phyloP scores from a whole-genome alignment of 2,797 vertebrate genomes.

The Sebastes minor region DNA sequence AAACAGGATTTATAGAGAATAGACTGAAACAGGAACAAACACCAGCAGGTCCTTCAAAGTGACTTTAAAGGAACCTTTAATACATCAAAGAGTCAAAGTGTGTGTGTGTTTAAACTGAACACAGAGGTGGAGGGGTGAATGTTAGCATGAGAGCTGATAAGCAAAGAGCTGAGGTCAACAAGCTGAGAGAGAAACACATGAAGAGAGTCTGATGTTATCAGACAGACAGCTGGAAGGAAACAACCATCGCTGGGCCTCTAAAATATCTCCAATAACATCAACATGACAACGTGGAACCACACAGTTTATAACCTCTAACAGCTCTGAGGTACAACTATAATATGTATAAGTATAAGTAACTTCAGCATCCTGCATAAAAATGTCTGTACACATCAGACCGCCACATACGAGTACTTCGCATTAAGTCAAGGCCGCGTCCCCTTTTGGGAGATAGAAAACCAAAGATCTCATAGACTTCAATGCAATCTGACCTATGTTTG shows the following conservation, averaged over 20 bases:
- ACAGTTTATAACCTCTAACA: too few relatives aligned
- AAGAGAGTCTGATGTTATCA: background rate
- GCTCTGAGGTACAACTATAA: too few relatives aligned
- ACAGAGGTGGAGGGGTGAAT: background rate
- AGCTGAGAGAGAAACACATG: background rate
- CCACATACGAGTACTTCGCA: too few relatives aligned
- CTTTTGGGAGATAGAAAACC: too few relatives aligned
- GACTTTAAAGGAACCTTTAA: background rate
- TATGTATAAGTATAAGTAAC: too few relatives aligned
- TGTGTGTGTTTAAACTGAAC: slow-evolving; percentile 6
- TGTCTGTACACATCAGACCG: too few relatives aligned
- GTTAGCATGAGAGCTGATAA: slow-evolving; percentile 15
- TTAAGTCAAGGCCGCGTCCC: too few relatives aligned
- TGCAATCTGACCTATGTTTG: too few relatives aligned
- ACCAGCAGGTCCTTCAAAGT: background rate
- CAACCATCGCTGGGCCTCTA: background rate
- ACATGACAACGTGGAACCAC: background rate
- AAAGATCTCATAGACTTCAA: too few relatives aligned
- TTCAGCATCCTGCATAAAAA: too few relatives aligned
- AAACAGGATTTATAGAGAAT: slow-evolving; percentile 28
- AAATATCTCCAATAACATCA: background rate
- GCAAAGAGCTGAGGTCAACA: slow-evolving; percentile 4
- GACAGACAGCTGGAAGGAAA: background rate
- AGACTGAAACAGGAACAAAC: background rate
- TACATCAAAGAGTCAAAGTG: slow-evolving; percentile 4